These are phyloP conservation scores for Procambarus virginalis DNA, from an alignment of 1,140 invertebrate species.

Conservation along the genomic window DNA sequence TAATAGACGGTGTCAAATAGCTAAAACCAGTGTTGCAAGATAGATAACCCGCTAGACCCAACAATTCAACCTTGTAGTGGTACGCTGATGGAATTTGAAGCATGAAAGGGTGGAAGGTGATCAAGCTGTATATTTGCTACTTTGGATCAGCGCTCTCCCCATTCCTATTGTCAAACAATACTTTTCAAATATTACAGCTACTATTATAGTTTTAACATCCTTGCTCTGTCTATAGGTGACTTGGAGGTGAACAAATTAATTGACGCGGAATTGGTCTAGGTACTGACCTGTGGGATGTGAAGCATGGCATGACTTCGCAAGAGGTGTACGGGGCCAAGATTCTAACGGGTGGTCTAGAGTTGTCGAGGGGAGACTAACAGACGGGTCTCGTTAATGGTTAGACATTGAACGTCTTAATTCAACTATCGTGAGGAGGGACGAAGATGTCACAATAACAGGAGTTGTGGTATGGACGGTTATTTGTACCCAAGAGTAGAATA, in stretches of 20 bases:
- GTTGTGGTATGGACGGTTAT: slow-evolving; percentile 3
- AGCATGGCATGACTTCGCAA: slow-evolving; percentile 8
- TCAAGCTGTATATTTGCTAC: too few species aligned
- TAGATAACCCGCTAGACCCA: too few species aligned
- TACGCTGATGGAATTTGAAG: too few species aligned
- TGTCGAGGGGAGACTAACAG: slow-evolving; percentile 24
- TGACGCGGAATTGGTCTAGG: not conserved
- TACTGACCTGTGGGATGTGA: slow-evolving; percentile 27
- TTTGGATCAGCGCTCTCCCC: too few species aligned
- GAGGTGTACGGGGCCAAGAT: slow-evolving; percentile 21
- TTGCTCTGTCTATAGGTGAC: too few species aligned
- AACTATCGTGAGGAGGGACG: slow-evolving; percentile 20
- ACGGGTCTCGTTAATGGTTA: slow-evolving; percentile 18
- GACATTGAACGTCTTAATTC: slow-evolving; percentile 26
- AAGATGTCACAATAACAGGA: not conserved
- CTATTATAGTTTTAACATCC: too few species aligned
- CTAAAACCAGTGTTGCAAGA: too few species aligned
- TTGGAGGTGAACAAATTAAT: slow-evolving; percentile 30
- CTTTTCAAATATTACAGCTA: too few species aligned
- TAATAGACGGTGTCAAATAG: too few species aligned
- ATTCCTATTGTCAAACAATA: too few species aligned
- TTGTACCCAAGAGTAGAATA: not conserved
- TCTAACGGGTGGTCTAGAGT: slow-evolving; percentile 16
- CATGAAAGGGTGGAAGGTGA: too few species aligned
- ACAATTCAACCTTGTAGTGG: too few species aligned